Percentiles rank a stretch among this genome's conserved stretches.
phyloP scores from a whole-genome alignment of 2,113 vertebrate genomes.

The Zeus faber region DNA sequence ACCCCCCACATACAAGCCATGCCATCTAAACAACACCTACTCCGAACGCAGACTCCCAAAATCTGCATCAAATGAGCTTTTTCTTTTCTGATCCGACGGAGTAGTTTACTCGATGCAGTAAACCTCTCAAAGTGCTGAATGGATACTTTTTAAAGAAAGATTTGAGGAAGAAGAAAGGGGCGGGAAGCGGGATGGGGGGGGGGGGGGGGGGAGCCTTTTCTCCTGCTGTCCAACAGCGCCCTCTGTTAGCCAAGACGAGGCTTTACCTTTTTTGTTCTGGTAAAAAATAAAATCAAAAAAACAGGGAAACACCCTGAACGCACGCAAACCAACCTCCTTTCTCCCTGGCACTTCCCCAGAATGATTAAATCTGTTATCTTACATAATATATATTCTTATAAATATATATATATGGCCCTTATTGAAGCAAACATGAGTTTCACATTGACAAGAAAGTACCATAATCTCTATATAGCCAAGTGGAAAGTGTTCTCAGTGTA shows the following conservation, averaged over 20 bases:
- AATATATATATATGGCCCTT: constrained; percentile 75
- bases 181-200: constrained; percentile 9
- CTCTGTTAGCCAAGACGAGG: constrained; percentile 57
- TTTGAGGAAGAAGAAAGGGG: constrained; percentile 38
- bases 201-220: constrained; percentile 39
- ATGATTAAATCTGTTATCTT: constrained; percentile 72
- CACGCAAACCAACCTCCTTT: constrained; percentile 21
- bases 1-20: background rate
- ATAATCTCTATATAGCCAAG: constrained; percentile 80
- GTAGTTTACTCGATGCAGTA: constrained; percentile 47
- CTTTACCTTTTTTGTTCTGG: constrained; percentile 45
- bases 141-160: constrained; percentile 58
- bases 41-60: constrained; percentile 37
- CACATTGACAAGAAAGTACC: constrained; percentile 79
- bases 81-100: constrained; percentile 42
- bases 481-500: constrained; percentile 83
- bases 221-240: constrained; percentile 59
- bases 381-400: constrained; percentile 74
- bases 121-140: constrained; percentile 71
- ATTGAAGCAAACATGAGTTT: constrained; percentile 75
- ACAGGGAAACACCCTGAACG: constrained; percentile 28
- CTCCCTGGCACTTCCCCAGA: constrained; percentile 58
- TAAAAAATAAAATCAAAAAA: no score
- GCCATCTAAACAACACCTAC: constrained; percentile 8
- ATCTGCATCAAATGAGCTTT: no score